Conservation (phyloP, 2,888 invertebrate species). For the Apodemia hepburni region DNA sequence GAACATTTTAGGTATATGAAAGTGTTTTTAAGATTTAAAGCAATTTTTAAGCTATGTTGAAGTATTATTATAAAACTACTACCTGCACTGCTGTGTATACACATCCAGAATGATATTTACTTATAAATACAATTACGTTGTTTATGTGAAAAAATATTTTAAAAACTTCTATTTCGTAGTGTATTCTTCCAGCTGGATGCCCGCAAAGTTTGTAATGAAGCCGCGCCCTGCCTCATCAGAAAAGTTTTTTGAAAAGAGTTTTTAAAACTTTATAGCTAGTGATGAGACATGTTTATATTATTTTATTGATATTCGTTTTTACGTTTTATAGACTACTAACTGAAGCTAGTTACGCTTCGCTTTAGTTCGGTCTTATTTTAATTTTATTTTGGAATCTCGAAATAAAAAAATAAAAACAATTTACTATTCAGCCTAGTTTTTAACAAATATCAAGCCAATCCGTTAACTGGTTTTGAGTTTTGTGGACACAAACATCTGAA, state of each 20-base stretch:
- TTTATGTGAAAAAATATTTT: neutral
- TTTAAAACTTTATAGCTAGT: neutral
- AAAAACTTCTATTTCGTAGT: neutral
- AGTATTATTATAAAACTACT: too few species aligned
- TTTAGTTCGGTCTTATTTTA: too few species aligned
- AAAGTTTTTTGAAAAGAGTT: neutral
- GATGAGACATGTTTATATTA: neutral
- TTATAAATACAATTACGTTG: neutral
- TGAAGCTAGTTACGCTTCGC: too few species aligned
- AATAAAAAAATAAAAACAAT: too few species aligned
- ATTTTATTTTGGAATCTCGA: too few species aligned
- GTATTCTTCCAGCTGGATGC: conserved; percentile 1
- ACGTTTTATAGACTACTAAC: neutral
- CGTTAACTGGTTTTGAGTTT: too few species aligned
- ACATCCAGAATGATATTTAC: neutral
- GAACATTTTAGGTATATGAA: too few species aligned
- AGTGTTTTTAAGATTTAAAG: too few species aligned
- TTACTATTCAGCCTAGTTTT: too few species aligned
- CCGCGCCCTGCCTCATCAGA: neutral
- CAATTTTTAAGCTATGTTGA: too few species aligned
- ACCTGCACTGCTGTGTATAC: neutral
- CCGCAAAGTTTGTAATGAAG: conserved; percentile 12
- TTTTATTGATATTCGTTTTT: neutral
- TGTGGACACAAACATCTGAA: too few species aligned
- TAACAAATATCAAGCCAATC: too few species aligned